These are phyloP conservation scores for Rhombomys opimus DNA, from an alignment of 2,113 vertebrate species.

Conservation along the genomic window DNA sequence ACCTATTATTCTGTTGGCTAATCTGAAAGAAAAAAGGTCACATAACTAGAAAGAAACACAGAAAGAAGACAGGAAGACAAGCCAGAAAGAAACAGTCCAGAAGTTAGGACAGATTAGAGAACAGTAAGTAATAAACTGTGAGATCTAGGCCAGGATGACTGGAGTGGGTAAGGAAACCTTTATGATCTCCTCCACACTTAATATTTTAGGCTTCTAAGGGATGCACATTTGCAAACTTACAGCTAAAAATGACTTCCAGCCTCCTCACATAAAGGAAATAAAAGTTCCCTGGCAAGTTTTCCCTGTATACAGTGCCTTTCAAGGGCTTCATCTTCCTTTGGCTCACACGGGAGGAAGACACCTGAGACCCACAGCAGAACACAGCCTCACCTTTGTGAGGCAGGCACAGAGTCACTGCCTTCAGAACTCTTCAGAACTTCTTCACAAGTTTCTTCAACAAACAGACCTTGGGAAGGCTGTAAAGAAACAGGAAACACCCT, in stretches of 20 bases:
- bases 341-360: neutral
- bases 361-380: neutral
- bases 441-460: constrained; percentile 82
- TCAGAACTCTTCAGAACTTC: constrained; percentile 76
- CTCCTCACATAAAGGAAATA: neutral
- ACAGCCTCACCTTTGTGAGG: constrained; percentile 84
- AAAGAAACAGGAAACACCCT: constrained; percentile 77
- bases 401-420: constrained; percentile 83
- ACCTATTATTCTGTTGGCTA: neutral
- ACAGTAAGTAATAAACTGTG: neutral
- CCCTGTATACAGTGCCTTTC: neutral
- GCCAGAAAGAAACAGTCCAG: neutral
- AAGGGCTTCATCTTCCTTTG: neutral
- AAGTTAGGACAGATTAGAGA: neutral
- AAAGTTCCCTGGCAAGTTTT: neutral
- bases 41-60: neutral
- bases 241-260: constrained; percentile 24
- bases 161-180: neutral
- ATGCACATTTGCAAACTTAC: constrained; percentile 2
- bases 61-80: neutral
- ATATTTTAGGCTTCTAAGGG: constrained; percentile 24
- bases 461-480: constrained; percentile 82
- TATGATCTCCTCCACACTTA: constrained; percentile 1
- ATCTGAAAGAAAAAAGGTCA: constrained; percentile 22
- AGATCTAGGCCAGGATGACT: neutral